Evolutionary conservation across 2,113 vertebrate species (phyloP).

Genomic region (Falco punctatus): DNA sequence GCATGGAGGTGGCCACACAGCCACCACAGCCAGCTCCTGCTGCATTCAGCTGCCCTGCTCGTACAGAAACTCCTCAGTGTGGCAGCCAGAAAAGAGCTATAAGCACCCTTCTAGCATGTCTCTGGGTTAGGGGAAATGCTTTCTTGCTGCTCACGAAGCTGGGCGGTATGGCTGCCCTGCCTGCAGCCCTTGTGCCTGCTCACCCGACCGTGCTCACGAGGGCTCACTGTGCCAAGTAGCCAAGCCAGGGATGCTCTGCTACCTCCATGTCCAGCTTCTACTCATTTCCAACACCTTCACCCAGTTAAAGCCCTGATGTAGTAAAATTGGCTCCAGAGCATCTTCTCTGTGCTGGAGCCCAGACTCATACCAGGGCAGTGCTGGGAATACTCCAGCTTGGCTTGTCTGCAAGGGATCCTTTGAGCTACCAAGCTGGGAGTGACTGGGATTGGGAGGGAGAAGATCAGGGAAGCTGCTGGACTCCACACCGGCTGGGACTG

Average conservation of each 20-base stretch:
- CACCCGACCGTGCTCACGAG: accelerated
- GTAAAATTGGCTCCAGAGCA: background rate
- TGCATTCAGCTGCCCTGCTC: background rate
- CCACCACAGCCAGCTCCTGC: background rate
- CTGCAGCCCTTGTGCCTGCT: accelerated
- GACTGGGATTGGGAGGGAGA: background rate
- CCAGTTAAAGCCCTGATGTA: background rate
- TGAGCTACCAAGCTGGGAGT: background rate
- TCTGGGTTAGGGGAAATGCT: background rate
- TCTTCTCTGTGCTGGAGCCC: background rate
- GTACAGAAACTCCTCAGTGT: background rate
- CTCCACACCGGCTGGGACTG: accelerated
- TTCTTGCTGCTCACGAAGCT: accelerated
- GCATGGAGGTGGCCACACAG: background rate
- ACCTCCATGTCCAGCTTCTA: background rate
- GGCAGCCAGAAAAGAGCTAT: background rate
- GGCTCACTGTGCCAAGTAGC: background rate
- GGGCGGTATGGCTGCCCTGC: accelerated
- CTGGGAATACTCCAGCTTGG: background rate
- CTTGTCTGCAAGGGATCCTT: background rate
- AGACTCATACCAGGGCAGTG: background rate
- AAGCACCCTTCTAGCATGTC: background rate
- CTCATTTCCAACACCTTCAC: background rate
- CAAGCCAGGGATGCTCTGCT: background rate
- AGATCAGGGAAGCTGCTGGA: background rate